Percentiles rank a stretch among this genome's conserved stretches.
These are phyloP conservation scores for Agapornis roseicollis DNA, from an alignment of 2,113 vertebrate species.

Conservation along the genomic window DNA sequence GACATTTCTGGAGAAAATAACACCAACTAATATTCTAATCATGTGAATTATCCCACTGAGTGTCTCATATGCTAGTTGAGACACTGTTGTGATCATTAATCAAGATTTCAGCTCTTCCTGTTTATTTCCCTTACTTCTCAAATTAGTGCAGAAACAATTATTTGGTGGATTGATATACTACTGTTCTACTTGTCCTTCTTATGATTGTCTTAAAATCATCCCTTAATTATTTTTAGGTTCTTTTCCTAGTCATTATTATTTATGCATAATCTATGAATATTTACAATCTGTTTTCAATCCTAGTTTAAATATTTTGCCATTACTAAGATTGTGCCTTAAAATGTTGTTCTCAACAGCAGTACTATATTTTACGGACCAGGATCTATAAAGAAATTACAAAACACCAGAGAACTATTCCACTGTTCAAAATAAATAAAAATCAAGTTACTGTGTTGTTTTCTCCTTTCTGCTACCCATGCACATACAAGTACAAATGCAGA, in stretches of 20 bases:
- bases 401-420: not conserved
- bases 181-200: not conserved
- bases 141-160: conserved; percentile 2
- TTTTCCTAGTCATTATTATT: not conserved
- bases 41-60: conserved; percentile 25
- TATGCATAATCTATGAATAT: not conserved
- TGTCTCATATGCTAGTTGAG: not conserved
- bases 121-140: not conserved
- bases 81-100: conserved; percentile 20
- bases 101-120: conserved; percentile 41
- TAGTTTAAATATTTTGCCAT: not conserved
- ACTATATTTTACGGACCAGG: not conserved
- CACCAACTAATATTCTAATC: conserved; percentile 9
- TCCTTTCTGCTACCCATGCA: not conserved
- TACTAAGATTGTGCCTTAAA: not conserved
- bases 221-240: not conserved
- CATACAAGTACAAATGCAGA: not conserved
- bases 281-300: not conserved
- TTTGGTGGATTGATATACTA: not conserved
- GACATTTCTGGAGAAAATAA: not conserved
- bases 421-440: not conserved
- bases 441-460: not conserved
- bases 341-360: not conserved
- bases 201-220: not conserved
- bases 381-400: not conserved